Evolutionary conservation across 2,797 vertebrate species (phyloP), one percentile per base, ranked within the genome.

Genomic region (Protonibea diacanthus): DNA sequence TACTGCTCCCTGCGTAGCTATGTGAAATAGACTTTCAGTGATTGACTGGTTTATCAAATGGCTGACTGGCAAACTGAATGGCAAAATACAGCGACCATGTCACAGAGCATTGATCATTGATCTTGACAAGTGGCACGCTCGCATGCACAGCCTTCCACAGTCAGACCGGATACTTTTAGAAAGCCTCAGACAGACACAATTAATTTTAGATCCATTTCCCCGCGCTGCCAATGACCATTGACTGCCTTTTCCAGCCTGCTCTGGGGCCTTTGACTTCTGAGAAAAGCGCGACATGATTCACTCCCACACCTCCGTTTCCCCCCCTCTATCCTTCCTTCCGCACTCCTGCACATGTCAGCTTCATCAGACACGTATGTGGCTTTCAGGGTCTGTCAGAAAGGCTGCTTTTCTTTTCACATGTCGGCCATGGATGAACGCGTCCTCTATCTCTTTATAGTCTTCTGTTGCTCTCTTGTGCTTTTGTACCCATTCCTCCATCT

Each of bases 131-230:
- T 49, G 81, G 80, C 80, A 68, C 78, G 45, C 9, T 60, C 55
- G 57, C 73, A 48, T 2, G 5, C 13, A 2, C 51, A 27, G 70
- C 52, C 61, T 64, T 78, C 52, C 4, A 20, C 66, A 77, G 38
- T 70, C 62, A 14, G 58, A 27, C 23, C 15, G 5, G 72, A 84
- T 53, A 56, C 76, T 75, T 33, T 4, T 5, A 23, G 62, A 72
- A 76, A 52, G 23, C 61, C 48, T 70, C 74, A 63, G 76, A 73
- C 38, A 68, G 64, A 84, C 71, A 52, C 77, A 73, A 84, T 88
- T 91, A 40, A 89, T 88, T 88, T 85, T 71, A 79, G 81, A 82
- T 88, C 76, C 70, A 80, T 86, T 85, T 83, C 77, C 73, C 18
- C 38, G 11, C 27, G 18, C 57, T 80, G 78, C 78, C 75, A 29